These are phyloP conservation scores for Eunapius fragilis DNA, from an alignment of 37 sponge, comb jelly and placozoan species.

Conservation along the genomic window DNA sequence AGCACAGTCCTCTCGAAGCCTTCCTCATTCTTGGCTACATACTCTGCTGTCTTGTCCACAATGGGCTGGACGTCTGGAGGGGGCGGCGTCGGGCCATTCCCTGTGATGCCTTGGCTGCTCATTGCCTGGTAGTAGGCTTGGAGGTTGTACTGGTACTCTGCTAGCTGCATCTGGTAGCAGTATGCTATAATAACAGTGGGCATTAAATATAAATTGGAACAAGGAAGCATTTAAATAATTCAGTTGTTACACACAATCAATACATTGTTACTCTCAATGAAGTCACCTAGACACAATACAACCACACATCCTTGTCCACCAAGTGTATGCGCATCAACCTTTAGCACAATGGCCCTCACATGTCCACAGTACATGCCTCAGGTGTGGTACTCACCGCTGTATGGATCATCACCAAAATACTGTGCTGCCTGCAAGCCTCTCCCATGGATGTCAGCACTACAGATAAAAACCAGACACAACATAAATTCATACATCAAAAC, in stretches of 20 bases:
- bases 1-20: constrained; percentile 77
- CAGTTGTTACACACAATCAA: not conserved
- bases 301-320: too few relatives aligned
- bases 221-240: not conserved
- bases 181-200: not conserved
- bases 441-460: not conserved
- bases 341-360: too few relatives aligned
- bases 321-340: too few relatives aligned
- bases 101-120: constrained; percentile 1
- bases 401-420: not conserved
- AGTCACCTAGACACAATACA: too few relatives aligned
- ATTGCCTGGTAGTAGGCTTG: constrained; percentile 22
- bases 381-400: not conserved
- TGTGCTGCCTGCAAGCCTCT: not conserved
- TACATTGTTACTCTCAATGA: not conserved
- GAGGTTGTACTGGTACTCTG: constrained; percentile 8
- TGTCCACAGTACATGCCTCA: too few relatives aligned
- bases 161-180: not conserved
- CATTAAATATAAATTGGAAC: not conserved
- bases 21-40: constrained; percentile 83
- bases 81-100: constrained; percentile 49
- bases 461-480: not conserved
- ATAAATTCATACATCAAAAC: not conserved
- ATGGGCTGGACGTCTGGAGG: constrained; percentile 75
- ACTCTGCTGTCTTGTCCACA: constrained; percentile 90